These are phyloP conservation scores for Vesta saturnalis DNA, from an alignment of 2,888 invertebrate genomes.

Conservation along the genomic window DNA sequence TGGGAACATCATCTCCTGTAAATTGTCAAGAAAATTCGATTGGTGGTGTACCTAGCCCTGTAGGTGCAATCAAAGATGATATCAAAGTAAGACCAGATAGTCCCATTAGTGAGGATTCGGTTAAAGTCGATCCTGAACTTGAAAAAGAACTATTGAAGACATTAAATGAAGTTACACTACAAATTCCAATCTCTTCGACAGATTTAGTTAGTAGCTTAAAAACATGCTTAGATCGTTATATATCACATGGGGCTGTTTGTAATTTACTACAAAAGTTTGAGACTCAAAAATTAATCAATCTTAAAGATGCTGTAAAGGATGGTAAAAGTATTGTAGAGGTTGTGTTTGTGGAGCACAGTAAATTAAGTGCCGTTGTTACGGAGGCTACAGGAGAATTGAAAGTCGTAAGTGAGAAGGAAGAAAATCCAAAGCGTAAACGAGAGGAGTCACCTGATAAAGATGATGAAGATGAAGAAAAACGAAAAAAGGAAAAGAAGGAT, in stretches of 20 bases:
- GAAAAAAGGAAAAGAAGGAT: slow-evolving; percentile 67
- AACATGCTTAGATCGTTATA: slow-evolving; percentile 64
- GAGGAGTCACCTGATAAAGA: slow-evolving; percentile 57
- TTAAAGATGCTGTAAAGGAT: slow-evolving; percentile 64
- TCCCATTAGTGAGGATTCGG: slow-evolving; percentile 60
- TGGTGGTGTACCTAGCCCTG: slow-evolving; percentile 33
- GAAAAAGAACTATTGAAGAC: slow-evolving; percentile 73
- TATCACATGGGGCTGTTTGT: slow-evolving; percentile 71
- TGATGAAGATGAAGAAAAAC: slow-evolving; percentile 65
- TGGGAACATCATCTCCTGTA: slow-evolving; percentile 51
- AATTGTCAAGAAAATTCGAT: slow-evolving; percentile 44
- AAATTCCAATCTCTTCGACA: slow-evolving; percentile 76
- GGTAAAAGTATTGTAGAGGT: slow-evolving; percentile 64
- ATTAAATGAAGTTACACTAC: slow-evolving; percentile 74
- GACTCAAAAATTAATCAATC: slow-evolving; percentile 75
- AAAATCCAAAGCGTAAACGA: slow-evolving; percentile 62
- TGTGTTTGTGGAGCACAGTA: slow-evolving; percentile 67
- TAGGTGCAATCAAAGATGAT: slow-evolving; percentile 51
- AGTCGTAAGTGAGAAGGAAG: slow-evolving; percentile 45
- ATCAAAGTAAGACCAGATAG: slow-evolving; percentile 53
- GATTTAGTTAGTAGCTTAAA: slow-evolving; percentile 70
- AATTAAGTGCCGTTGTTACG: slow-evolving; percentile 66
- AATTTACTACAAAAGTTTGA: slow-evolving; percentile 82
- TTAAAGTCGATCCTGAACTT: slow-evolving; percentile 68
- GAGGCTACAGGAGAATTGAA: slow-evolving; percentile 53